phyloP scores from a whole-genome alignment of 2,113 vertebrate genomes.

The Nothobranchius furzeri region DNA sequence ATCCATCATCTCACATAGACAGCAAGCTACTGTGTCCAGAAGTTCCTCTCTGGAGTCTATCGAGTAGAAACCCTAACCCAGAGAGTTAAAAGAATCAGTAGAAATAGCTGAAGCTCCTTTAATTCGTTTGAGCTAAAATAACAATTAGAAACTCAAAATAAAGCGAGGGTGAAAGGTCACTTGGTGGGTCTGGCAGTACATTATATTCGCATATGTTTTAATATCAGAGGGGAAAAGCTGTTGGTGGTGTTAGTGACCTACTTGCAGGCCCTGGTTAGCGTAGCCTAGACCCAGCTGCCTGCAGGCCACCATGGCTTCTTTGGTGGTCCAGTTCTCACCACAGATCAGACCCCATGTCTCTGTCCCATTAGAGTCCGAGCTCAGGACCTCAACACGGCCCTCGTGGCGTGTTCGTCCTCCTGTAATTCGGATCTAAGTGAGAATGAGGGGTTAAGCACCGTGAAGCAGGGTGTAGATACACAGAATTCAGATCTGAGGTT shows the following conservation, averaged over 20 bases:
- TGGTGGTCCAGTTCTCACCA: conserved; percentile 90
- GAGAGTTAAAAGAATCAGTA: too few species aligned
- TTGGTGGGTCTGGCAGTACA: conserved; percentile 30
- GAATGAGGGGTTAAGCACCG: conserved; percentile 53
- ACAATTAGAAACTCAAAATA: too few species aligned
- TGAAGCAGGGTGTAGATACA: conserved; percentile 42
- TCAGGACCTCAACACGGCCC: conserved; percentile 90
- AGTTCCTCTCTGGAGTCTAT: too few species aligned
- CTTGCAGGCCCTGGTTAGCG: conserved; percentile 91
- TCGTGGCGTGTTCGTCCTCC: conserved; percentile 90
- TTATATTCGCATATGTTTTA: conserved; percentile 44
- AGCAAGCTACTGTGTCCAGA: too few species aligned
- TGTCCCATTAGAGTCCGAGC: conserved; percentile 72
- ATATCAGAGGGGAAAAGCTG: not conserved
- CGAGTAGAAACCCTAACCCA: too few species aligned
- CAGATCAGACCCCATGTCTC: conserved; percentile 92
- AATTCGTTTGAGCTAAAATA: too few species aligned
- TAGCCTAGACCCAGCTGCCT: conserved; percentile 95
- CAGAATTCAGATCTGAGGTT: not conserved
- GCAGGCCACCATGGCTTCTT: conserved; percentile 90
- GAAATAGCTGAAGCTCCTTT: too few species aligned
- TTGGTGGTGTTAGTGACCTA: conserved; percentile 77
- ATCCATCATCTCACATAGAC: too few species aligned
- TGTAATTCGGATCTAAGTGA: conserved; percentile 88
- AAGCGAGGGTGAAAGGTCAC: not conserved